Base-by-base conservation (phyloP, 2,113 vertebrate species). In the Lepisosteus oculatus region DNA sequence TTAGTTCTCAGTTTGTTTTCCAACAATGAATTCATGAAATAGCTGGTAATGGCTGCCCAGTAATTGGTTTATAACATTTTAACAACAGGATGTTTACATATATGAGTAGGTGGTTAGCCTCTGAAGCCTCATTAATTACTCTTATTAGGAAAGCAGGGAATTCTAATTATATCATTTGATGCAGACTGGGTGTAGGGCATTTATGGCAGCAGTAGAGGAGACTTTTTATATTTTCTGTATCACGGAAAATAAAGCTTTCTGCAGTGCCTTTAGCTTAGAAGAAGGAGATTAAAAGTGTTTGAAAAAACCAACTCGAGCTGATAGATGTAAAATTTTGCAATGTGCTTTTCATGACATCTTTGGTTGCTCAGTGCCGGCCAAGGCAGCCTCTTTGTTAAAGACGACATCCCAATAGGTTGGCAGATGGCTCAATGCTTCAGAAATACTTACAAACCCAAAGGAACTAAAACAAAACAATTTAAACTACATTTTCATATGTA, bases 331-430 rank as follows among this genome's bases (percentile, higher is more conserved):
- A 78, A 74, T 59, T 69, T 65, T 4, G n/a, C 68, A 29, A 15
- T 61, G 47, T 6, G 74, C 75, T 78, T 80, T 72, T 64, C 43
- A 74, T 76, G 41, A 74, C 74, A 64, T 72, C 74, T 74, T 74
- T 56, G 69, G 79, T 74, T 80, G 72, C 77, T 67, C 67, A 70
- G 78, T 71, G 72, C 66, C 70, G 71, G 72, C 79, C 75, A 75
- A 80, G 78, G 83, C 76, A 63, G 71, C 62, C 65, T 71, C 65
- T 84, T 85, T 87, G 84, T 84, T 83, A 69, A 80, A 81, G 77
- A 77, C 63, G 17, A 72, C 67, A 63, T 72, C 80, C 81, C 79
- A 67, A 74, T 7, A 42, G 73, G 68, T 72, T 70, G 3, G 73
- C 56, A 73, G 70, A 59, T 72, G 29, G 57, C 51, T 72, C 13